Evolutionary conservation across 2,113 vertebrate species (phyloP), one percentile per base, ranked within the genome.

Genomic region (Cepphus grylle): DNA sequence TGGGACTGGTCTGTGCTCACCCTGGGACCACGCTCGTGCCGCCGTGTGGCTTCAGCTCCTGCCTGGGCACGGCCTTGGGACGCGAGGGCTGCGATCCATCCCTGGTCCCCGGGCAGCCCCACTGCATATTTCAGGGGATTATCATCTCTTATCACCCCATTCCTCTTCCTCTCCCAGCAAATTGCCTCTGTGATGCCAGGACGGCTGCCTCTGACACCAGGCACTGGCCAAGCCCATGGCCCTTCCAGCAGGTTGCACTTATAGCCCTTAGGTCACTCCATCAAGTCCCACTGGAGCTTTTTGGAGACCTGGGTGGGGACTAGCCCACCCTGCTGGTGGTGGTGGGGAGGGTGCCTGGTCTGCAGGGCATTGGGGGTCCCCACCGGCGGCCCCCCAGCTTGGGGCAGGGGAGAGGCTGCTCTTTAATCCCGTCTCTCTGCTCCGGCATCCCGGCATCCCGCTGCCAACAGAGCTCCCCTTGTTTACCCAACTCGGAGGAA

Each of bases 401-500:
- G 14, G 79, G 80, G 43, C 34, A 49, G 19, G 6, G 87, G 72
- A 72, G 71, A 76, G 81, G 50, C 82, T 86, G 81, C 72, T 56
- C 90, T 96, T 86, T 83, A 92, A 90, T 94, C 93, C 70, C n/a
- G 1, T 92, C 94, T 93, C 91, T 78, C 50, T 49, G 87, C 83
- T 74, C 56, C 17, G 8, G 69, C 91, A 93, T 97, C 95, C 86
- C 36, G 0, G 70, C 86, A 86, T 96, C 91, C 93, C 2, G 58
- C 91, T 91, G 96, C 96, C 95, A 98, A 98, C 97, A 98, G 96
- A 97, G 97, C 97, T 94, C 92, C 95, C 96, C 94, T 97, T 98
- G 97, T 98, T 98, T 98, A 97, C 97, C 96, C 97, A 97, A 97
- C 97, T 96, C 52, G 3, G 92, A 97, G 97, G 97, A 97, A 93